These are phyloP conservation scores for Ceratitis capitata DNA, from an alignment of 1,140 invertebrate genomes.

Conservation along the genomic window DNA sequence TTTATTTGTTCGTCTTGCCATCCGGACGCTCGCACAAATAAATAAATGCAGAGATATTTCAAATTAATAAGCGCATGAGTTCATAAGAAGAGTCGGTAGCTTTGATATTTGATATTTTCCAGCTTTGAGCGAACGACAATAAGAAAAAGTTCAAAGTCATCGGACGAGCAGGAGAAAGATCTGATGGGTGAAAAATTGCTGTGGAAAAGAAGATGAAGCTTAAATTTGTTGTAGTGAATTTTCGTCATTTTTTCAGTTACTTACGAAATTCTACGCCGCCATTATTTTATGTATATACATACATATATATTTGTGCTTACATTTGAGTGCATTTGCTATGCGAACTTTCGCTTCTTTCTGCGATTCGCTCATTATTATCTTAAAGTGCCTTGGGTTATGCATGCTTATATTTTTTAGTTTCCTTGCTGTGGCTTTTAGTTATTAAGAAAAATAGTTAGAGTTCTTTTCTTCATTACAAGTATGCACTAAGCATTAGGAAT, in stretches of 20 bases:
- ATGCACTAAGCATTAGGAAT: background rate
- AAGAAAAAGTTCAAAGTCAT: background rate
- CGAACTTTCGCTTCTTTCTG: background rate
- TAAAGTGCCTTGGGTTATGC: background rate
- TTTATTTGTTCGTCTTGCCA: too few species aligned
- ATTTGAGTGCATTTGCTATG: background rate
- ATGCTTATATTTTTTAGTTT: background rate
- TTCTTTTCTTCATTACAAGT: background rate
- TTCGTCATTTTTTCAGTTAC: background rate
- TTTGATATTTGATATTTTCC: conserved; percentile 32
- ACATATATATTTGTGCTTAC: background rate
- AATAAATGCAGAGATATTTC: background rate
- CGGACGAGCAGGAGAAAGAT: background rate
- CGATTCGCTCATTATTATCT: background rate
- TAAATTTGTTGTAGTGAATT: background rate
- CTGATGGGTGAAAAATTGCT: background rate
- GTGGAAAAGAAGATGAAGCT: background rate
- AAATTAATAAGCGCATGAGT: conserved; percentile 1
- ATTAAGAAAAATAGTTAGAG: background rate
- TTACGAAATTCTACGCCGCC: background rate
- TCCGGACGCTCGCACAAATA: too few species aligned
- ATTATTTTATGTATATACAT: too few species aligned
- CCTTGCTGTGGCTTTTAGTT: background rate
- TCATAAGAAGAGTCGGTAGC: background rate
- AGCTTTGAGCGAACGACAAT: background rate